Base-by-base conservation (phyloP, 2,888 invertebrate genomes). In the Rapana venosa region DNA sequence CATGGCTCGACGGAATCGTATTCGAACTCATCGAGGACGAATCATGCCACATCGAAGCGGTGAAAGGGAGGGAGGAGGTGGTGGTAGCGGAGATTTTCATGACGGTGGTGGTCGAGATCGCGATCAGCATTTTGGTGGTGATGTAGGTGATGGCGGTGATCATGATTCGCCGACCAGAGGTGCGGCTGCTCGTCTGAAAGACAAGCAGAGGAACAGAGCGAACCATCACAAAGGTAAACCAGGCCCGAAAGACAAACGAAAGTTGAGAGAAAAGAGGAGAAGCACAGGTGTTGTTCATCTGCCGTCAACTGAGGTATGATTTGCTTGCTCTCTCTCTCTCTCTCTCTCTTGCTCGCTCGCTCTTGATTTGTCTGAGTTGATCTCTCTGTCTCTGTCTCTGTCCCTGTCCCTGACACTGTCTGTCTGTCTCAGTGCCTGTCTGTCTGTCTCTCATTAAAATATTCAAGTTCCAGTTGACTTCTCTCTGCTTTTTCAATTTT, bases 281-380 rank as follows among this genome's bases (percentile, higher is more conserved):
- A 97, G 97, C 93, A 97, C 97, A 30, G 97, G 97, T 30, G 97
- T 97, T 32, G 97, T 97, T 89, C 97, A 97, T 94, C 95, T 97
- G 90, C 97, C 97, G 77, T 97, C 97, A 8, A 97, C 97, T 88
- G 97, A 97, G 97, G 97, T 97, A 94, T n/a, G 84, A n/a, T 66
- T 26, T n/a, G n/a, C n/a, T 47, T 47, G 47, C 2, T 47, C 47
- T 15, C 13, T 66, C 66, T 66, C 66, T 66, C 26, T 20, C 13
- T 26, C 66, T 22, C 66, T 20, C 61, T 61, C 17, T 47, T 8
- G 2, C 47, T 47, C 47, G 2, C 47, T 47, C 61, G 4, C 15
- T 20, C 61, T 13, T 58, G 58, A 58, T 13, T 8, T 13, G 15
- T 58, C 58, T 58, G 58, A 15, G 58, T 58, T 13, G 58, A 15